Percentiles rank a stretch among this genome's conserved stretches.
Conservation (phyloP, 2,797 vertebrate species). For the Pseudomugil gertrudae region DNA sequence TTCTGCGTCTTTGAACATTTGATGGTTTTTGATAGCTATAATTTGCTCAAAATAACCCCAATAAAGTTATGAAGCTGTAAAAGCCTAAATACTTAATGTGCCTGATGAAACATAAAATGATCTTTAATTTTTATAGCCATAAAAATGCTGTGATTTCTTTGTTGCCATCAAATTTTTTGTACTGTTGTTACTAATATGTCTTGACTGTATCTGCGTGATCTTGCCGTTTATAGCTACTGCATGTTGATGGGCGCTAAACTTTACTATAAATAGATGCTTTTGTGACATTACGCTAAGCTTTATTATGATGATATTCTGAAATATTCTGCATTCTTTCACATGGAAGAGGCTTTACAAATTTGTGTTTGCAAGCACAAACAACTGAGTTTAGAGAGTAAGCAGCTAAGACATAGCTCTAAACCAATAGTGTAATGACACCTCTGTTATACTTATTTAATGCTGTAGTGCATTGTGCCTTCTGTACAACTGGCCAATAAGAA, state of each 20-base stretch:
- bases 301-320: constrained; percentile 54
- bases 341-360: constrained; percentile 41
- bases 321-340: constrained; percentile 15
- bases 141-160: background rate
- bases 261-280: constrained; percentile 45
- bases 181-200: constrained; percentile 32
- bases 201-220: constrained; percentile 21
- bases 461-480: constrained; percentile 35
- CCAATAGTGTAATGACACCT: constrained; percentile 23
- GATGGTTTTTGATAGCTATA: constrained; percentile 75
- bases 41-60: constrained; percentile 79
- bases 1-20: constrained; percentile 64
- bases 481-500: constrained; percentile 48
- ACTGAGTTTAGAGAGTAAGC: constrained; percentile 26
- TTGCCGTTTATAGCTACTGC: constrained; percentile 19
- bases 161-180: constrained; percentile 27
- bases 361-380: constrained; percentile 23
- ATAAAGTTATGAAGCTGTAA: constrained; percentile 70
- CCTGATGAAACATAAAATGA: constrained; percentile 59
- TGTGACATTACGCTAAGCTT: constrained; percentile 41
- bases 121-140: constrained; percentile 54
- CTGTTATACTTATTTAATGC: constrained; percentile 17
- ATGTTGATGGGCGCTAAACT: constrained; percentile 40
- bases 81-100: constrained; percentile 65
- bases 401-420: constrained; percentile 25